Conservation (phyloP, 1,140 invertebrate genomes). For the Homarus americanus region DNA sequence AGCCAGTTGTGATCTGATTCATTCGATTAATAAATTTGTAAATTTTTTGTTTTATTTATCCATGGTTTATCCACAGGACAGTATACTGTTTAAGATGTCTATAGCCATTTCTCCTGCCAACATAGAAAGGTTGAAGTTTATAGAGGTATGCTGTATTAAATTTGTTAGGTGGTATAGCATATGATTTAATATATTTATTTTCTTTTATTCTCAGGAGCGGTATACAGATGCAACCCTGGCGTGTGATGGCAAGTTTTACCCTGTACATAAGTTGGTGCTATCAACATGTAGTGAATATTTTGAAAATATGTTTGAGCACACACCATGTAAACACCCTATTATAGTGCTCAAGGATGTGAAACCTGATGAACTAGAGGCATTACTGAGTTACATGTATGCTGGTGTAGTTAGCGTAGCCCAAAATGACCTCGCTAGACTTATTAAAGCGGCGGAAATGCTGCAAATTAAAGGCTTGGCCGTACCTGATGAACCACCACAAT, state of each 20-base stretch:
- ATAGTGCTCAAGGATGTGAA: constrained; percentile 94
- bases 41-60: too few species aligned
- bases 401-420: constrained; percentile 94
- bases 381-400: constrained; percentile 94
- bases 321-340: constrained; percentile 90
- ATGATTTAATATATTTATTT: background rate
- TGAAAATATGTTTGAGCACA: constrained; percentile 81
- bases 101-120: too few species aligned
- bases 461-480: constrained; percentile 85
- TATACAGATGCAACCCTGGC: constrained; percentile 75
- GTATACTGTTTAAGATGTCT: too few species aligned
- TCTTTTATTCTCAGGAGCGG: constrained; percentile 64
- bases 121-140: too few species aligned
- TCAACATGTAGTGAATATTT: constrained; percentile 89
- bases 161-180: background rate
- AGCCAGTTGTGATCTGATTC: too few species aligned
- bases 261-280: constrained; percentile 89
- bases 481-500: constrained; percentile 66
- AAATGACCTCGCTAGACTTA: constrained; percentile 87
- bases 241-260: constrained; percentile 82
- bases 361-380: constrained; percentile 89
- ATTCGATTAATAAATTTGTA: too few species aligned
- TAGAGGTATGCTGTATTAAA: too few species aligned
- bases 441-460: constrained; percentile 89
- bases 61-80: too few species aligned